Percentiles rank a stretch among this genome's conserved stretches.
These are phyloP conservation scores for Callimorpha dominula DNA, from an alignment of 2,888 invertebrate genomes.

Conservation along the genomic window DNA sequence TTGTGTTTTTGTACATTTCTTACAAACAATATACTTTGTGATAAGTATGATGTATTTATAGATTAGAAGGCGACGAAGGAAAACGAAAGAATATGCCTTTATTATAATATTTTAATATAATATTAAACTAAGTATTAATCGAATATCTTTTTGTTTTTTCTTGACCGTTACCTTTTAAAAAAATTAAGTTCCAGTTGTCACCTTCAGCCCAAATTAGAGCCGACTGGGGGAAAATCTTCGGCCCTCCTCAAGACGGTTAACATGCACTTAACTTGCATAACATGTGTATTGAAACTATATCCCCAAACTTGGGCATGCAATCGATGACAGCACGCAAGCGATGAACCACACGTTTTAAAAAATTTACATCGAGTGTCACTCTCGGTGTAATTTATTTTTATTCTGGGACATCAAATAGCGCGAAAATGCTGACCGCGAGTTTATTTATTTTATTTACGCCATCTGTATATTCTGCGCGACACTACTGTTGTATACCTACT, in stretches of 20 bases:
- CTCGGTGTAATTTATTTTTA: too few relatives aligned
- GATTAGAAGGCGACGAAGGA: neutral
- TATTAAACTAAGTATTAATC: conserved; percentile 5
- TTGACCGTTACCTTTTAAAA: neutral
- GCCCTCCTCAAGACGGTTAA: neutral
- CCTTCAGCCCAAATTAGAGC: neutral
- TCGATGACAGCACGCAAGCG: too few relatives aligned
- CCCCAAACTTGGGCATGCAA: too few relatives aligned
- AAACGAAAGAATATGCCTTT: conserved; percentile 4
- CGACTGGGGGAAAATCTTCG: neutral
- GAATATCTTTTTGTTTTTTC: neutral
- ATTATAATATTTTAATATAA: neutral
- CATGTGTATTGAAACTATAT: too few relatives aligned
- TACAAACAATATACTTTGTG: conserved; percentile 1
- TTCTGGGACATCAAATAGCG: too few relatives aligned
- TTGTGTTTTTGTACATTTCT: neutral
- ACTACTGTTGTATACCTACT: too few relatives aligned
- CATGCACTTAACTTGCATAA: too few relatives aligned
- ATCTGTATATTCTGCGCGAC: too few relatives aligned
- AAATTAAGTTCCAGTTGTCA: neutral
- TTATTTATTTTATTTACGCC: too few relatives aligned
- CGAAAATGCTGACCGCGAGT: too few relatives aligned
- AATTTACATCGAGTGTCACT: too few relatives aligned
- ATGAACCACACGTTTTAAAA: too few relatives aligned
- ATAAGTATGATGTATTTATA: neutral